Evolutionary conservation across 2,113 vertebrate species (phyloP).

Genomic region (Eclectus roratus): DNA sequence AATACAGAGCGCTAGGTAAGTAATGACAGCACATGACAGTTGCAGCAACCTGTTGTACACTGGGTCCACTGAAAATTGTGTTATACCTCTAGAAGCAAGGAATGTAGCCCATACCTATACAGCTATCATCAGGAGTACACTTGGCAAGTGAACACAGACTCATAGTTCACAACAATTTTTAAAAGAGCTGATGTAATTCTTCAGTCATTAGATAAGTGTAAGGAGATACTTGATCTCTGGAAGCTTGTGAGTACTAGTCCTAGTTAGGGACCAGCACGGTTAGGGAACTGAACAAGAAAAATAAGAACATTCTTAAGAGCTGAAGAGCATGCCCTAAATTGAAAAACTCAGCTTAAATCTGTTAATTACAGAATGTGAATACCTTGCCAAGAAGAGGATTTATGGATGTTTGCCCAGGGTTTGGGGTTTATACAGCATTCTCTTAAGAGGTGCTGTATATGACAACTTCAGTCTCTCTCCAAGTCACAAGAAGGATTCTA

Average conservation of each 20-base stretch:
- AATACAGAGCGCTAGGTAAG: too few species aligned
- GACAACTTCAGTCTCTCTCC: background rate
- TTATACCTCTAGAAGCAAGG: background rate
- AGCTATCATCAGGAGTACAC: background rate
- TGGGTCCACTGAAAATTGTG: background rate
- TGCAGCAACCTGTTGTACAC: background rate
- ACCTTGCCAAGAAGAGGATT: background rate
- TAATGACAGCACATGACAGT: background rate
- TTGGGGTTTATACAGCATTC: background rate
- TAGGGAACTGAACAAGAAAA: background rate
- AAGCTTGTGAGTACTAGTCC: background rate
- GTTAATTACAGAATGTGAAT: background rate
- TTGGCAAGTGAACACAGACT: background rate
- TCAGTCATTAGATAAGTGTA: background rate
- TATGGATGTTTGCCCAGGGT: background rate
- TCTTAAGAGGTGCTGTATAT: background rate
- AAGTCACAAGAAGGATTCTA: background rate
- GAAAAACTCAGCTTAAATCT: background rate
- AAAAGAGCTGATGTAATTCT: background rate
- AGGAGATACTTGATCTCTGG: background rate
- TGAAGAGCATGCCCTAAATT: background rate
- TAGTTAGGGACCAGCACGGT: background rate
- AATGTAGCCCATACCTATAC: background rate
- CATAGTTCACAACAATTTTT: background rate
- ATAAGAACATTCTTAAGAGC: background rate